Percentiles rank a stretch among this genome's conserved stretches.
Conservation (phyloP, 2,888 invertebrate genomes). For the Pterostichus madidus region DNA sequence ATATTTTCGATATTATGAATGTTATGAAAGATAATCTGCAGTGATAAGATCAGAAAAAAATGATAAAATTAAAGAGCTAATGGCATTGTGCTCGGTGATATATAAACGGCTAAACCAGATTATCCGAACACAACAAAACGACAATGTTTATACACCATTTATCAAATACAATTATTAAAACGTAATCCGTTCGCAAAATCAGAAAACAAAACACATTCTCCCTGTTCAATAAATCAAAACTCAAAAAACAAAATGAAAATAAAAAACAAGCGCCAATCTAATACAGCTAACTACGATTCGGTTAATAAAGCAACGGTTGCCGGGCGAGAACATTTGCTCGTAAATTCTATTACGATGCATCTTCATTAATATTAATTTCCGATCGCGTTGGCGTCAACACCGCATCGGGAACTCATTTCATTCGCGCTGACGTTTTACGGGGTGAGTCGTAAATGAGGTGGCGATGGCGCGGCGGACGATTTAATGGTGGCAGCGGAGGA, state of each 20-base stretch:
- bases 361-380: conserved; percentile 66
- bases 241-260: conserved; percentile 15
- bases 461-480: conserved; percentile 1
- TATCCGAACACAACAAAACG: conserved; percentile 7
- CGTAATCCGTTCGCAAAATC: conserved; percentile 57
- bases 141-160: conserved; percentile 40
- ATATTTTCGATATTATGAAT: neutral
- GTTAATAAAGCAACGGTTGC: conserved; percentile 51
- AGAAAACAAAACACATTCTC: conserved; percentile 50
- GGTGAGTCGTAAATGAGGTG: conserved; percentile 32
- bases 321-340: conserved; percentile 48
- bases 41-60: neutral
- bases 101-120: conserved; percentile 15
- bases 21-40: neutral
- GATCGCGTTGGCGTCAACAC: conserved; percentile 46
- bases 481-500: conserved; percentile 13
- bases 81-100: neutral
- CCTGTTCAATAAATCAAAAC: conserved; percentile 50
- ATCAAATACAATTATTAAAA: conserved; percentile 55
- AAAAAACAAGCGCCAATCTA: conserved; percentile 23
- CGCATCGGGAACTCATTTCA: conserved; percentile 40
- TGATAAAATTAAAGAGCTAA: conserved; percentile 7
- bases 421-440: conserved; percentile 34
- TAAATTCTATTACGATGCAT: conserved; percentile 66
- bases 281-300: conserved; percentile 52